A percentile compares a stretch with the other conserved stretches of the same genome.
Conservation (phyloP, 2,888 invertebrate genomes). For the Neocrepidodera transversa region DNA sequence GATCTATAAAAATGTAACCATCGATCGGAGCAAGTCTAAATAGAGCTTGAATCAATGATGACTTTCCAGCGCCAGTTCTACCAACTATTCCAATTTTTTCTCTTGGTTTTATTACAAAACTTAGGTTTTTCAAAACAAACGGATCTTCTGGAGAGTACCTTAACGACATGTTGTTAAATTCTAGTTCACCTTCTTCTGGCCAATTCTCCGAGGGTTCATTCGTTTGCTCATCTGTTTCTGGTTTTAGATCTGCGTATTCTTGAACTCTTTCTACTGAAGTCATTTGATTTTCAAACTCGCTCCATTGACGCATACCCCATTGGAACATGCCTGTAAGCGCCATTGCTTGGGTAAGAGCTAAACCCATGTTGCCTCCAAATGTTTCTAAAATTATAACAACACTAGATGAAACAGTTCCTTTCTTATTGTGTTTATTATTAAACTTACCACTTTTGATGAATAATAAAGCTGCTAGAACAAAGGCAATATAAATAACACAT, state of each 20-base stretch:
- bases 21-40: slow-evolving; percentile 81
- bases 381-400: slow-evolving; percentile 42
- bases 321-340: slow-evolving; percentile 69
- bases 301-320: slow-evolving; percentile 79
- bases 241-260: slow-evolving; percentile 77
- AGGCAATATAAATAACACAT: slow-evolving; percentile 68
- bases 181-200: slow-evolving; percentile 74
- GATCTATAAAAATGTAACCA: slow-evolving; percentile 83
- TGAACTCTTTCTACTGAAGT: slow-evolving; percentile 88
- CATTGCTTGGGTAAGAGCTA: slow-evolving; percentile 57
- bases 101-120: slow-evolving; percentile 69
- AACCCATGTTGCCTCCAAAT: slow-evolving; percentile 56
- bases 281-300: slow-evolving; percentile 74
- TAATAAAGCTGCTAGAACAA: slow-evolving; percentile 70
- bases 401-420: background rate
- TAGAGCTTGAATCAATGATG: slow-evolving; percentile 76
- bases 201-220: slow-evolving; percentile 68
- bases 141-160: slow-evolving; percentile 75
- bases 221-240: slow-evolving; percentile 59
- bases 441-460: slow-evolving; percentile 65
- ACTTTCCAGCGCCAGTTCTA: slow-evolving; percentile 83
- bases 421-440: background rate
- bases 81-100: slow-evolving; percentile 82
- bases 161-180: slow-evolving; percentile 72
- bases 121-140: slow-evolving; percentile 75